These are phyloP conservation scores for Chroicocephalus ridibundus DNA, from an alignment of 2,113 vertebrate species.

Conservation along the genomic window DNA sequence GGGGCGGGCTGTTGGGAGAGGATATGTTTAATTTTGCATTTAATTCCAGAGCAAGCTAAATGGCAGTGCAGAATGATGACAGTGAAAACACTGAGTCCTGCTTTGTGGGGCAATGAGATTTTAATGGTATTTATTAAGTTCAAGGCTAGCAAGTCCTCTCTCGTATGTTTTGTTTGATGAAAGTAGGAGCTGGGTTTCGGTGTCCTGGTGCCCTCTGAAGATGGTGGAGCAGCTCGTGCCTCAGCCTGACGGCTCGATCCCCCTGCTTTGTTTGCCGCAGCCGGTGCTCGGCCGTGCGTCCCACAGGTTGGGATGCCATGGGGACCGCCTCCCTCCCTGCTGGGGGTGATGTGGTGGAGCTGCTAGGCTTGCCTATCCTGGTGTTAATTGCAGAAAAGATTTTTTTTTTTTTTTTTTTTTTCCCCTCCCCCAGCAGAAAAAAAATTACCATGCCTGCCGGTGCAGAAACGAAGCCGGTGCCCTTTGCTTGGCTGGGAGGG, in stretches of 20 bases:
- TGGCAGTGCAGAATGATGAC: neutral
- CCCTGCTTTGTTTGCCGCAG: constrained; percentile 55
- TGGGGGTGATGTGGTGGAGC: neutral
- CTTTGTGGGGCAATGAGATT: neutral
- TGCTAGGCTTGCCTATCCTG: neutral
- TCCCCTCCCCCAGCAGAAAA: neutral
- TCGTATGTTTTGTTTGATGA: neutral
- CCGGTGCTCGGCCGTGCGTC: neutral
- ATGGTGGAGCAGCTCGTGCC: neutral
- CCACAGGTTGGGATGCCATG: constrained; percentile 53
- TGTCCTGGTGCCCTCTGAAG: neutral
- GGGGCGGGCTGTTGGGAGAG: neutral
- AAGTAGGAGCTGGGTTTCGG: neutral
- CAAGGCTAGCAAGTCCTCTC: neutral
- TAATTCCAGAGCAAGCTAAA: neutral
- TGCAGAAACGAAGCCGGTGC: neutral
- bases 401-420: neutral
- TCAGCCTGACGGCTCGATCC: neutral
- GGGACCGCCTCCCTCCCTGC: neutral
- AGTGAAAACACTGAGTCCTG: neutral
- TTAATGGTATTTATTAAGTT: neutral
- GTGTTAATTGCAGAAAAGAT: neutral
- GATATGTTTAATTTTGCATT: neutral
- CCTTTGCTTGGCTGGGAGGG: neutral
- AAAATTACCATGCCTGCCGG: neutral